These are phyloP conservation scores for Galendromus occidentalis DNA, from an alignment of 1,140 invertebrate species.

Conservation along the genomic window DNA sequence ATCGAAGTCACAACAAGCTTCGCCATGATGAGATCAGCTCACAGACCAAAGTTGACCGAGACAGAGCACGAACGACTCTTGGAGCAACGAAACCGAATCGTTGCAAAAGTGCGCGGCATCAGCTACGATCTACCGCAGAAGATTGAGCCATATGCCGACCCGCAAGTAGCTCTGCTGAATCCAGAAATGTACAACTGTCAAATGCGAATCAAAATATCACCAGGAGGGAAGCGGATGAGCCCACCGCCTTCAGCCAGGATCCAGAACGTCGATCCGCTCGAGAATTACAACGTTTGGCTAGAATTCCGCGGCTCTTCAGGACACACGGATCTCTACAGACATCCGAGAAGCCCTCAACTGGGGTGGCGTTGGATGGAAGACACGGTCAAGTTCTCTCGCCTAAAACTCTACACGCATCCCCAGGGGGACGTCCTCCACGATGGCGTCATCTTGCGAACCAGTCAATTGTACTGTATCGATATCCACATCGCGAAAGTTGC, in stretches of 20 bases:
- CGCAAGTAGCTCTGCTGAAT: not conserved
- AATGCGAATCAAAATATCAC: slow-evolving; percentile 1
- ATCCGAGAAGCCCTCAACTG: not conserved
- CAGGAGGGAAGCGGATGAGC: not conserved
- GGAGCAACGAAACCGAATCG: not conserved
- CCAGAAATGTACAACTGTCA: not conserved
- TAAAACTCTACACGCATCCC: not conserved
- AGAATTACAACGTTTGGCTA: not conserved
- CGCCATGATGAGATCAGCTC: no score
- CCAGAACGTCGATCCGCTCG: not conserved
- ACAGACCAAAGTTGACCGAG: not conserved
- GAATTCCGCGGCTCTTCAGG: not conserved
- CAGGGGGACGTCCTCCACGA: not conserved
- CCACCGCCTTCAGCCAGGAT: not conserved
- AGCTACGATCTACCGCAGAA: not conserved
- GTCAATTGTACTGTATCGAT: not conserved
- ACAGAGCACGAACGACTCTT: not conserved
- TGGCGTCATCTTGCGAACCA: not conserved
- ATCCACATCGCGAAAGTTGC: not conserved
- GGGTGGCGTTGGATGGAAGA: not conserved
- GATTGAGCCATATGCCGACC: not conserved
- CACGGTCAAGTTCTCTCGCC: not conserved
- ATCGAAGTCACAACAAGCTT: no score
- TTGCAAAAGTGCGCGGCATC: not conserved
- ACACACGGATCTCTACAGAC: not conserved